phyloP scores from a whole-genome alignment of 64 coral and sea anemone species.

The Dendrophyllia cribrosa region DNA sequence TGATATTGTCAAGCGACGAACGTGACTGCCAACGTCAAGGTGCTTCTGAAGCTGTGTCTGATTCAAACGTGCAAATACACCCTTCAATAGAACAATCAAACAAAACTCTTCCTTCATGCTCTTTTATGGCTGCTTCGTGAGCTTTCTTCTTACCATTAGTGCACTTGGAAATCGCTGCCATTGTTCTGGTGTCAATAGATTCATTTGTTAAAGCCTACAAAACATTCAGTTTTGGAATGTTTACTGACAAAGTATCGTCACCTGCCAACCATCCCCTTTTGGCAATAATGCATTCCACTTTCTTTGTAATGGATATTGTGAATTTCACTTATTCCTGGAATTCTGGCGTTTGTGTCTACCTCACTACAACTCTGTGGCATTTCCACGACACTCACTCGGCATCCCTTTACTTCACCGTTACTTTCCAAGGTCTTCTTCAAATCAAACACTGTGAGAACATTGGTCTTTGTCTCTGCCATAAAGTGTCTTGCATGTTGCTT shows the following conservation, averaged over 20 bases:
- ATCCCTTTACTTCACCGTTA: slow-evolving; percentile 36
- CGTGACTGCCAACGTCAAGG: slow-evolving; percentile 10
- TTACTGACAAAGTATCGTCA: slow-evolving; percentile 36
- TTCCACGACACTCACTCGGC: slow-evolving; percentile 31
- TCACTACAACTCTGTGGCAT: slow-evolving; percentile 24
- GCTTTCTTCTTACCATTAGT: slow-evolving; percentile 20
- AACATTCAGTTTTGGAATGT: slow-evolving; percentile 26
- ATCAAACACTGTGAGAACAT: slow-evolving; percentile 38
- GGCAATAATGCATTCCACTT: slow-evolving; percentile 42
- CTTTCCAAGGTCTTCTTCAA: slow-evolving; percentile 23
- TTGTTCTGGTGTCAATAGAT: slow-evolving; percentile 24
- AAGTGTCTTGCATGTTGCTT: slow-evolving; percentile 29
- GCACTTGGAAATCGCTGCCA: slow-evolving; percentile 18
- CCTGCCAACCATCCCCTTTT: slow-evolving; percentile 42
- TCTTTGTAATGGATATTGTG: slow-evolving; percentile 60
- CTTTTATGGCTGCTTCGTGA: background rate
- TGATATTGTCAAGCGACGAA: slow-evolving; percentile 37
- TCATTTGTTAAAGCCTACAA: background rate
- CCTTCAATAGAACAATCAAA: slow-evolving; percentile 29
- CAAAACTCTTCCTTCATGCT: background rate
- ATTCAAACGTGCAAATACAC: slow-evolving; percentile 20
- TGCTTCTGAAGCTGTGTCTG: slow-evolving; percentile 37
- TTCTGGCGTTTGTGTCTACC: slow-evolving; percentile 25
- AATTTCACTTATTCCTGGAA: slow-evolving; percentile 57
- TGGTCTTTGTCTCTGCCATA: slow-evolving; percentile 46